Base-by-base conservation (phyloP, 2,888 invertebrate genomes). In the Drosophila hamatofila region DNA sequence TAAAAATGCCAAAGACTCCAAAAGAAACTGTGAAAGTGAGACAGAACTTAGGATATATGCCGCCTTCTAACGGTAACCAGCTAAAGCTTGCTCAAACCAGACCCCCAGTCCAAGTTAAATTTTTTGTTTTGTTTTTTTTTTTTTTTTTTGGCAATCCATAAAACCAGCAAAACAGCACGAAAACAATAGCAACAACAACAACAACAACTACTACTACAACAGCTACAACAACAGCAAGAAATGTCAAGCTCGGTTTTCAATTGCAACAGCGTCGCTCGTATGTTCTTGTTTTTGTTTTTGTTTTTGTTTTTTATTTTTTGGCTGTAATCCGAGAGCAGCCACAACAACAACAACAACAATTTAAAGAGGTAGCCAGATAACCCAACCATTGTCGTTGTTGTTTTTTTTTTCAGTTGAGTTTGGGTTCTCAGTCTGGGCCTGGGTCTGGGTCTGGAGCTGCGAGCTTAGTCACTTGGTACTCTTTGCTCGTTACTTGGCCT, bases 171-270 rank as follows among this genome's bases (percentile, higher is more conserved):
- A 83, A 75, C 78, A 69, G 58, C 60, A 74, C 63, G 41, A 56
- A 59, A 77, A 81, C 68, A 78, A 74, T 52, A 72, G 52, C 59
- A 65, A 61, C 65, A 78, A 74, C 57, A 67, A 58, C 65, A 78
- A 65, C 44, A 72, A 42, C 35, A 73, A 78, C 67, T 74, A 70
- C 44, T 70, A 49, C 59, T 64, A 58, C 64, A 78, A 70, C 59
- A 66, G 52, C 64, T 75, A 65, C 48, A 72, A 48, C 59, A 67
- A 54, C 63, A 78, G 9, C 30, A 66, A 56, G 55, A 58, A 60
- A 71, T 78, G 86, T 84, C 88, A 88, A 88, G 83, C 87, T 85
- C 88, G 79, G 89, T 81, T 89, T 85, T 85, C 84, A 85, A 87
- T 84, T 83, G 89, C 83, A 75, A 64, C 73, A 72, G 65, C 77